phyloP scores from a whole-genome alignment of 1,140 invertebrate species.

The Drosophila mojavensis region DNA sequence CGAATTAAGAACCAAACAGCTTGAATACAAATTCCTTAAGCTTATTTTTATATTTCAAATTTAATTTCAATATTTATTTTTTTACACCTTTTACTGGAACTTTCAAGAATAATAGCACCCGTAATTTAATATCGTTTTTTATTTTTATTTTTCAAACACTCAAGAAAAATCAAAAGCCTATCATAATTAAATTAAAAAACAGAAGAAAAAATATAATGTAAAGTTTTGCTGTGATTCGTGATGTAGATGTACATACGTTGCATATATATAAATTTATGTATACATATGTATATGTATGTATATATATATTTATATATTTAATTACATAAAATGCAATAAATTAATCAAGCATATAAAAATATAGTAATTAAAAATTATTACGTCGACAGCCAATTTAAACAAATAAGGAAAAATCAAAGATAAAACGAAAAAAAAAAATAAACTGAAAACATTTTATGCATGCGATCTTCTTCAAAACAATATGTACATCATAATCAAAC shows the following conservation, averaged over 20 bases:
- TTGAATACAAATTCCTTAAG: conserved; percentile 24
- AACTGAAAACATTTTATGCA: conserved; percentile 68
- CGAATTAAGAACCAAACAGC: conserved; percentile 56
- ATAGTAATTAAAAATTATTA: conserved; percentile 69
- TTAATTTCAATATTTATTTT: conserved; percentile 25
- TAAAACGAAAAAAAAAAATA: conserved; percentile 24
- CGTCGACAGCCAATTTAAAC: conserved; percentile 24
- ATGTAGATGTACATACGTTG: conserved; percentile 74
- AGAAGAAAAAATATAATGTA: conserved; percentile 60
- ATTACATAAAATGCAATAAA: conserved; percentile 82
- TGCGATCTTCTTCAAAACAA: conserved; percentile 66
- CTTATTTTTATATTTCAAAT: conserved; percentile 26
- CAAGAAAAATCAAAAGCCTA: conserved; percentile 73
- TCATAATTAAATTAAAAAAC: conserved; percentile 66
- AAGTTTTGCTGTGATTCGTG: conserved; percentile 82
- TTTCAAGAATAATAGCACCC: conserved; percentile 44
- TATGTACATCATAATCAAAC: conserved; percentile 75
- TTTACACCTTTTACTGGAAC: conserved; percentile 38
- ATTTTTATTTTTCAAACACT: conserved; percentile 56
- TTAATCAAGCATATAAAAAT: conserved; percentile 73
- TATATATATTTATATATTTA: conserved; percentile 77
- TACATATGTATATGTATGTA: conserved; percentile 76
- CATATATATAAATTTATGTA: conserved; percentile 84
- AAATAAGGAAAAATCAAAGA: conserved; percentile 10
- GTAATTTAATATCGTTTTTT: conserved; percentile 26